Base-by-base conservation (phyloP, 2,113 vertebrate genomes). In the Montifringilla adamsi region DNA sequence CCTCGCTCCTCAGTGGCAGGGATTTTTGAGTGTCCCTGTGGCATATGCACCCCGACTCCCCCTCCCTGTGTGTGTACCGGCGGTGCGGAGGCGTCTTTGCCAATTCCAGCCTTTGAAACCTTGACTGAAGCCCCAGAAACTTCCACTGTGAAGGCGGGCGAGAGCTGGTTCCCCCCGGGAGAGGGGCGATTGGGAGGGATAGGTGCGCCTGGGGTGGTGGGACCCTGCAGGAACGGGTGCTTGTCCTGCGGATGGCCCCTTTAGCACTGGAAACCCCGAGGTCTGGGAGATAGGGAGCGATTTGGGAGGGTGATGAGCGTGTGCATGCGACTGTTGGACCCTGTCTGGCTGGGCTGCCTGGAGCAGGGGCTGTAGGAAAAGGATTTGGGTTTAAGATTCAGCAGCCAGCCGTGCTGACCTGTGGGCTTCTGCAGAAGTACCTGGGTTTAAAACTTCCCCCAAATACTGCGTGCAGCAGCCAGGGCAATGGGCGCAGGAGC, bases 101-200 rank as follows among this genome's bases (percentile, higher is more conserved):
- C 53, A 20, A 3, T 73, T 81, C 50, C 50, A 80, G 50, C 72
- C 64, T 74, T 81, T 44, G 49, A 23, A 86, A 80, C 62, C 67
- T n/a, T 24, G 70, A n/a, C 37, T 62, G 69, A 64, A 94, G 59
- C 81, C 84, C 76, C 79, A 90, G 81, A 89, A 95, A 95, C 69
- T 93, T 93, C 62, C 69, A 68, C 58, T 7, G 5, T 15, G 63
- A 63, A 64, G 1, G 4, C 46, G 49, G 59, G 50, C 1, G 43
- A 81, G 68, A 67, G 49, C 20, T 77, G 78, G 13, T 3, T 76
- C 3, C n/a, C 50, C 20, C 4, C 3, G 3, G 44, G 47, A 46
- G 44, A 39, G 20, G 26, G 72, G 58, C 27, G 4, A 6, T 49
- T 66, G 1, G 37, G 68, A 22, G 55, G 24, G 53, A n/a, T 9